Evolutionary conservation across 1,140 invertebrate species (phyloP), one percentile per base, ranked within the genome.

Genomic region (Coenobita brevimanus): DNA sequence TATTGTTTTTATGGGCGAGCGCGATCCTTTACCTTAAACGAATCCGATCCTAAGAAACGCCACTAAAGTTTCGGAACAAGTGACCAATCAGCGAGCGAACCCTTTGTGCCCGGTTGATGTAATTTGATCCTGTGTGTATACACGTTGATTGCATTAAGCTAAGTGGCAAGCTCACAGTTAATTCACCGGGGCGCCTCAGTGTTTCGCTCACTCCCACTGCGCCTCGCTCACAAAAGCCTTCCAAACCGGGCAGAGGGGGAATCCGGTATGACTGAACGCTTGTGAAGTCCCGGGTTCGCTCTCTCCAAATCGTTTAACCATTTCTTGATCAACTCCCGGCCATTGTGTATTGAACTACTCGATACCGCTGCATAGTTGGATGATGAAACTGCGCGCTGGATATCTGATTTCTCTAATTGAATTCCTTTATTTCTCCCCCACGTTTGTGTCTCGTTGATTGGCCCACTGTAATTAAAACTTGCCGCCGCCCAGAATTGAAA

Each of bases 111-210:
- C 85, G 88, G 88, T 84, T 89, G 88, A 89, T 89, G 88, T 89
- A 89, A 89, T 89, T 89, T 89, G 88, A 89, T 89, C 88, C 82
- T 89, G 82, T 89, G 88, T 89, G 82, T 89, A 86, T 89, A 86
- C 78, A 89, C 88, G 88, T 82, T 89, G 88, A 89, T 89, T 89
- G 88, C 88, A 89, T 89, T 89, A 89, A 86, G 88, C 88, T 89
- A 89, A 89, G 88, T 89, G 88, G 82, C 82, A 89, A 82, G 82
- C 88, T 89, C 88, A 81, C 88, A 89, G 88, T 89, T 89, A 89
- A 89, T 89, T 89, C 88, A 85, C 71, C n/a, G 73, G 60, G 57
- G 67, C 41, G 24, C 86, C 86, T 43, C 62, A 82, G 67, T 50
- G 79, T 83, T 89, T 89, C 88, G 88, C 64, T 89, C 88, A 81